Conservation (phyloP, 2,797 vertebrate species). For the Glossophaga mutica region DNA sequence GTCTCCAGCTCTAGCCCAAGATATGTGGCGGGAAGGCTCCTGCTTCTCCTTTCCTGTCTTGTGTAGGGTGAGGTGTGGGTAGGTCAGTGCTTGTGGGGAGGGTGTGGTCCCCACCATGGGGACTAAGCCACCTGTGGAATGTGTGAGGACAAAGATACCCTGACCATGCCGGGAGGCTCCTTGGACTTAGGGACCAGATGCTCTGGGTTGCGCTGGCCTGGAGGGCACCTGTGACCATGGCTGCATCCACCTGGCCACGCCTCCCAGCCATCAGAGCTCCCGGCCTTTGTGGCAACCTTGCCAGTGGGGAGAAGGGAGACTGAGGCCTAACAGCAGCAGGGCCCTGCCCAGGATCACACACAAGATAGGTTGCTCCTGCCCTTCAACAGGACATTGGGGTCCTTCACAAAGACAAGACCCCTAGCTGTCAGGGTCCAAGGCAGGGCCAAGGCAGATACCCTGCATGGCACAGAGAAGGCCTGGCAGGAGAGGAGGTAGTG, state of each 20-base stretch:
- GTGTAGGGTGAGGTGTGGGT: background rate
- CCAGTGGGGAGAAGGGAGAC: background rate
- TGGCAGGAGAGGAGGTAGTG: background rate
- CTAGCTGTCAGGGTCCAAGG: background rate
- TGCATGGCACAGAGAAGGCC: background rate
- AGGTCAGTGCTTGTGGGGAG: background rate
- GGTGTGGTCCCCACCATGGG: background rate
- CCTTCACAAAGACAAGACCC: background rate
- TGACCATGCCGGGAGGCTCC: background rate
- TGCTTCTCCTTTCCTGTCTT: background rate
- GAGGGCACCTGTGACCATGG: background rate
- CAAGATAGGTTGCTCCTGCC: background rate
- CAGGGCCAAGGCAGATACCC: background rate
- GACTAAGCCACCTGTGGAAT: background rate
- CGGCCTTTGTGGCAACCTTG: background rate
- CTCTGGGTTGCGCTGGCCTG: background rate
- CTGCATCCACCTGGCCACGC: background rate
- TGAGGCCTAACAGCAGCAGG: accelerated
- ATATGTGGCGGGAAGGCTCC: background rate
- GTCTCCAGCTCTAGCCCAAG: background rate
- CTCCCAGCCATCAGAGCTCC: background rate
- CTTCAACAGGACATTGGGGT: background rate
- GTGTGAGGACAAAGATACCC: background rate
- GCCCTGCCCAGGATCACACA: background rate
- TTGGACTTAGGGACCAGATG: background rate